A percentile compares a stretch with the other conserved stretches of the same genome.
These are phyloP conservation scores for Hozukius guyotensis DNA, from an alignment of 2,797 vertebrate species.

Conservation along the genomic window DNA sequence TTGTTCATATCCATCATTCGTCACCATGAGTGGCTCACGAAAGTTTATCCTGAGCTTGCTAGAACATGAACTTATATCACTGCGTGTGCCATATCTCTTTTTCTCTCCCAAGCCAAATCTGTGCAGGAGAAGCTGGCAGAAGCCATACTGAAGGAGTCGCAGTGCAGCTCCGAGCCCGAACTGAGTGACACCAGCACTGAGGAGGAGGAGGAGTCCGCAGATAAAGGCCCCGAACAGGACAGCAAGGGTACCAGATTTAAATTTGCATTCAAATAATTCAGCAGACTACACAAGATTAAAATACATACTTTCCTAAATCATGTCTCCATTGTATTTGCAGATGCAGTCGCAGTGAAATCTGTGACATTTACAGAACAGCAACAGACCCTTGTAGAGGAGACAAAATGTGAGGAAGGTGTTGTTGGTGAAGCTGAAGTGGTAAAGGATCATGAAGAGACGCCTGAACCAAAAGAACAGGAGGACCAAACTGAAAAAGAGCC, in stretches of 20 bases:
- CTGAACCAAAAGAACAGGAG: constrained; percentile 39
- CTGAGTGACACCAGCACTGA: constrained; percentile 77
- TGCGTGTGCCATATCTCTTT: constrained; percentile 31
- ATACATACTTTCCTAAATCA: neutral
- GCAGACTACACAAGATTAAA: neutral
- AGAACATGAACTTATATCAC: constrained; percentile 5
- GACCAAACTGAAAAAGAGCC: constrained; percentile 6
- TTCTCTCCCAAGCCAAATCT: constrained; percentile 80
- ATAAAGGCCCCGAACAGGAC: constrained; percentile 37
- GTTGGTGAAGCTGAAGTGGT: constrained; percentile 9
- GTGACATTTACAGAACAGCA: constrained; percentile 29
- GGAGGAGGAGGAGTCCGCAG: constrained; percentile 70
- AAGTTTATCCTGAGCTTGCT: neutral
- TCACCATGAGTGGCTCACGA: neutral
- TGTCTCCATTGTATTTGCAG: constrained; percentile 49
- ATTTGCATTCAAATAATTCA: neutral
- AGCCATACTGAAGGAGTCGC: constrained; percentile 66
- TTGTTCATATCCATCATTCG: neutral
- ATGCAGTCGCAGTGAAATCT: constrained; percentile 25
- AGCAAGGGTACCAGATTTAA: constrained; percentile 46
- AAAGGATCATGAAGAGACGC: neutral
- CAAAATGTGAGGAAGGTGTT: constrained; percentile 33
- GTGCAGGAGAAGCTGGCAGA: constrained; percentile 85
- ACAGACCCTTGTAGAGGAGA: constrained; percentile 26
- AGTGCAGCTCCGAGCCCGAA: constrained; percentile 77